Evolutionary conservation across 2,113 vertebrate genomes (phyloP), one percentile per base, ranked within the genome.

Genomic region (Zapus hudsonius): DNA sequence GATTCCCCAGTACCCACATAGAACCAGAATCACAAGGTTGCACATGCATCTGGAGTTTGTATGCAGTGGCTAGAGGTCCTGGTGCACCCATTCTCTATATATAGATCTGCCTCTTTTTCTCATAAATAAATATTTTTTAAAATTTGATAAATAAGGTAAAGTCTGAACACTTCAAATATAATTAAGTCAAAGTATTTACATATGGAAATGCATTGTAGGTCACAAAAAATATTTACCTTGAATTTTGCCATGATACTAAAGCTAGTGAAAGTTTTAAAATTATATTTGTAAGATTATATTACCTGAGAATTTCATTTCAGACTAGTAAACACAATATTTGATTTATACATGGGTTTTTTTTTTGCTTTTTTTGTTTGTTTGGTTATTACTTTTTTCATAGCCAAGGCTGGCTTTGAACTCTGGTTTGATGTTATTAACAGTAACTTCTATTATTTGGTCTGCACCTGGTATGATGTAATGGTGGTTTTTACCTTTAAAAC

Each of bases 231-330:
- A 63, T 47, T 29, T 76, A 90, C 33, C 67, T 87, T 72, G 36
- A 84, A 92, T 78, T 61, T 72, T 73, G 27, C 66, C 73, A 84
- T 87, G 72, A 38, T 36, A 67, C 52, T 38, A 87, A 93, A 87
- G 61, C 23, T 36, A 95, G 40, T 4, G 10, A 38, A n/a, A 22
- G 0, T 69, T 67, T 92, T 88, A 17, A 44, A 89, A 23, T 91
- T 91, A 40, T 72, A 7, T 72, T 44, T 67, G 29, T 90, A 83
- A 36, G 19, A n/a, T 92, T 78, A 47, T 27, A 64, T 90, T 63
- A 61, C 38, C 70, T 82, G 42, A 75, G 59, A 91, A 64, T 75
- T 94, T 96, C 66, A 85, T 85, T 90, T 84, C 67, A 88, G 25
- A 23, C 70, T 57, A 78, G 38, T 74, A 76, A 11, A 75, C 22